phyloP scores from a whole-genome alignment of 1,140 invertebrate genomes.

The Caenorhabditis remanei region DNA sequence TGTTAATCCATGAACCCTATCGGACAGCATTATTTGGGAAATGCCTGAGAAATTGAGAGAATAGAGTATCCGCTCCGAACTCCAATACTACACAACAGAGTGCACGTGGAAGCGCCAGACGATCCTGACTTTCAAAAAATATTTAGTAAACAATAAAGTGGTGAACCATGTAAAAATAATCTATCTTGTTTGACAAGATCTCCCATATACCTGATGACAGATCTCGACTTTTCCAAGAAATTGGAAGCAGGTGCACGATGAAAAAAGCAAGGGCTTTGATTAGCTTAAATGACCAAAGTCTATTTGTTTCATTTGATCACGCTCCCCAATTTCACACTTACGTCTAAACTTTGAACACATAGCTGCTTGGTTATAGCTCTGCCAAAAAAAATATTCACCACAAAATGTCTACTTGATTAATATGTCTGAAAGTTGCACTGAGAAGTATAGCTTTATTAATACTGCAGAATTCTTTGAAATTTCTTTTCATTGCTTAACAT shows the following conservation, averaged over 20 bases:
- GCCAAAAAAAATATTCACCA: too few relatives aligned
- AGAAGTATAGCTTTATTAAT: neutral
- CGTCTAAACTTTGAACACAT: slow-evolving; percentile 3
- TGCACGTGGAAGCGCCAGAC: neutral
- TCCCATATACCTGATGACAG: too few relatives aligned
- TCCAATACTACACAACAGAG: neutral
- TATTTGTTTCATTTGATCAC: neutral
- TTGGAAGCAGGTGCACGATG: neutral
- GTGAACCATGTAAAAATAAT: too few relatives aligned
- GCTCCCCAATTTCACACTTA: neutral
- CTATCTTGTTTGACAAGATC: too few relatives aligned
- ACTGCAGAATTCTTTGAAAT: neutral
- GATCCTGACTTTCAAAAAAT: neutral
- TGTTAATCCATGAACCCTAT: slow-evolving; percentile 31
- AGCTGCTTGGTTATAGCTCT: too few relatives aligned
- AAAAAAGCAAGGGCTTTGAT: too few relatives aligned
- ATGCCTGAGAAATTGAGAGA: neutral
- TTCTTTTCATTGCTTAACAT: slow-evolving; percentile 17
- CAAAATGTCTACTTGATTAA: too few relatives aligned
- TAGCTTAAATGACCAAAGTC: too few relatives aligned
- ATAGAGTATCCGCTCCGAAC: neutral
- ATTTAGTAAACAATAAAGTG: neutral
- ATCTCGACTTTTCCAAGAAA: too few relatives aligned
- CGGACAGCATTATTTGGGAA: neutral
- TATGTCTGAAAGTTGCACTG: neutral